Evolutionary conservation across 2,888 invertebrate species (phyloP), one percentile per base, ranked within the genome.

Genomic region (Eremobia ochroleuca): DNA sequence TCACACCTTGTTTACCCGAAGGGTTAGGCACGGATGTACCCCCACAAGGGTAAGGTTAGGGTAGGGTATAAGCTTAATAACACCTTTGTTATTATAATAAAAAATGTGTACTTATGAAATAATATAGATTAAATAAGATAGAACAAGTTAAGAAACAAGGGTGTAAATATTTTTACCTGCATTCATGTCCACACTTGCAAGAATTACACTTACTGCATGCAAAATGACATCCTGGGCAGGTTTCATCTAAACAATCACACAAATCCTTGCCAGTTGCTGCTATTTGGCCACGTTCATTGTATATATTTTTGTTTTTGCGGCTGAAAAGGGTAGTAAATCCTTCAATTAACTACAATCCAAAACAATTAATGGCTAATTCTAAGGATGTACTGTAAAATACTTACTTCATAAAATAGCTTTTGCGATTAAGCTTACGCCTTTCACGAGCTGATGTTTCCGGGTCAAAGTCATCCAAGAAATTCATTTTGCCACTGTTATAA

Each of bases 201-300:
- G 98, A 98, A 34, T 93, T 95, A 90, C 99, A 99, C 91, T 97
- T 98, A 8, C 97, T 92, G 90, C 98, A 99, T 2, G 98, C 98
- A 91, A 98, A 98, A 95, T 99, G 99, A 92, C 99, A 99, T 0
- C 99, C 99, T 0, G 97, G 96, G 89, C 99, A 99, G 21, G 97
- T 96, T 59, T 97, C 97, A 87, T 98, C 97, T 84, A 99, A 96
- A 91, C 99, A 99, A 92, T 99, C 99, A 87, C 99, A 99, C 21
- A 98, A 90, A 94, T 99, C 98, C 85, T 97, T 94, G 2, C 98
- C 98, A 43, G 97, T 97, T 28, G 95, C 94, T 37, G 97, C 95
- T 85, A 98, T 97, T 55, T 97, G 94, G 0, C 98, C 98, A 73
- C 96, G 97, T 89, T 98, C 98, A 96, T 99, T 98, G 94, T 98